A percentile compares a stretch with the other conserved stretches of the same genome.
These are phyloP conservation scores for Chiloscyllium punctatum DNA, from an alignment of 2,797 vertebrate species.

Conservation along the genomic window DNA sequence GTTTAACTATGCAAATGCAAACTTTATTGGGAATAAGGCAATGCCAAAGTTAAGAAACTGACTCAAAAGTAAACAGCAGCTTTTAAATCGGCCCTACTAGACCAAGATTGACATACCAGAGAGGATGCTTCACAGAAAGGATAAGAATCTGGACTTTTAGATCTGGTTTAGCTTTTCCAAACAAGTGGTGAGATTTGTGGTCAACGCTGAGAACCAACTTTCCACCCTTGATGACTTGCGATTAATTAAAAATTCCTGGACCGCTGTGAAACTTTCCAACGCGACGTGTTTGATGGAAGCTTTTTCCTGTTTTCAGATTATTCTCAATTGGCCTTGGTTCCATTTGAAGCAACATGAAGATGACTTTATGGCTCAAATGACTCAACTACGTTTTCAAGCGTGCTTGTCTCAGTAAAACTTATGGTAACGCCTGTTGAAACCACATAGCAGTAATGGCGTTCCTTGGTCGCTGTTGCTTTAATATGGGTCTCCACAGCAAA, in stretches of 20 bases:
- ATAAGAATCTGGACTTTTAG: not conserved
- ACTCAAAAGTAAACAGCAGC: not conserved
- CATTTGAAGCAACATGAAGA: not conserved
- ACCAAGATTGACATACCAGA: not conserved
- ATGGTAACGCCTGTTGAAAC: not conserved
- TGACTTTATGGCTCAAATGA: not conserved
- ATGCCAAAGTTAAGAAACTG: not conserved
- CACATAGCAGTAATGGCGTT: not conserved
- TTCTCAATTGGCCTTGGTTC: not conserved
- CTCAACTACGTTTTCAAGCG: not conserved
- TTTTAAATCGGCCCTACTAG: not conserved
- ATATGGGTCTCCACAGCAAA: not conserved
- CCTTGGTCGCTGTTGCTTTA: not conserved
- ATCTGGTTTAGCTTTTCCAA: not conserved
- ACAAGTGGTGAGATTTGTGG: not conserved
- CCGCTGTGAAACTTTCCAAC: not conserved
- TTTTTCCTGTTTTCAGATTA: not conserved
- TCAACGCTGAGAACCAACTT: not conserved
- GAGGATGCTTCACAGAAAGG: not conserved
- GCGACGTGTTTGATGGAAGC: not conserved
- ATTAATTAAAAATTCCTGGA: not conserved
- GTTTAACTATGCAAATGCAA: not conserved
- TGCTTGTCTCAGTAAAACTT: not conserved
- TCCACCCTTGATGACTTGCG: not conserved
- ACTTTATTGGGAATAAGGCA: not conserved